These are phyloP conservation scores for Pristis pectinata DNA, from an alignment of 2,797 vertebrate genomes.

Conservation along the genomic window DNA sequence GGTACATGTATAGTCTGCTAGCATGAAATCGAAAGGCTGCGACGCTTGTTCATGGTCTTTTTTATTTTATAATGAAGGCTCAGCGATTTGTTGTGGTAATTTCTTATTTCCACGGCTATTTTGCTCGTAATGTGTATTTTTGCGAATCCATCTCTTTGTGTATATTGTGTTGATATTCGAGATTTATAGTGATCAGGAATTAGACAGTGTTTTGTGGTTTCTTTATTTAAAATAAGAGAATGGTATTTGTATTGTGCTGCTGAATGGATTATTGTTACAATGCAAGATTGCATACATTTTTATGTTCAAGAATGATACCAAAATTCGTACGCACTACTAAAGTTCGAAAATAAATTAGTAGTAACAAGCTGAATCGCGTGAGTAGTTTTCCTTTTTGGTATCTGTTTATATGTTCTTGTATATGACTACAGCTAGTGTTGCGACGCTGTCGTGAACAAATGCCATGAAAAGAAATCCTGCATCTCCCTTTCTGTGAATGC, in stretches of 20 bases:
- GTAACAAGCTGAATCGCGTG: conserved; percentile 31
- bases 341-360: conserved; percentile 47
- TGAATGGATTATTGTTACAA: conserved; percentile 50
- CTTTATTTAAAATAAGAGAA: conserved; percentile 50
- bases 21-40: conserved; percentile 49
- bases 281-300: conserved; percentile 45
- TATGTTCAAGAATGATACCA: conserved; percentile 48
- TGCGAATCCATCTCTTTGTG: conserved; percentile 36
- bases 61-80: conserved; percentile 55
- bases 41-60: conserved; percentile 41
- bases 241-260: conserved; percentile 51
- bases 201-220: conserved; percentile 49
- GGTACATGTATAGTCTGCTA: conserved; percentile 48
- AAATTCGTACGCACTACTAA: conserved; percentile 52
- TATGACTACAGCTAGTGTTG: neutral
- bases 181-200: conserved; percentile 49
- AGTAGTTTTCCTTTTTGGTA: conserved; percentile 29
- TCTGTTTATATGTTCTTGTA: neutral
- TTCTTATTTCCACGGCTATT: conserved; percentile 43
- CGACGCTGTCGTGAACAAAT: conserved; percentile 20
- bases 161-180: conserved; percentile 38
- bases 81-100: conserved; percentile 52
- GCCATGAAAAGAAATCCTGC: neutral
- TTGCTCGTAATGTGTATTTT: conserved; percentile 38
- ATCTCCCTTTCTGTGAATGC: neutral